Evolutionary conservation across 2,888 invertebrate species (phyloP).

Genomic region (Pedicia rivosa): DNA sequence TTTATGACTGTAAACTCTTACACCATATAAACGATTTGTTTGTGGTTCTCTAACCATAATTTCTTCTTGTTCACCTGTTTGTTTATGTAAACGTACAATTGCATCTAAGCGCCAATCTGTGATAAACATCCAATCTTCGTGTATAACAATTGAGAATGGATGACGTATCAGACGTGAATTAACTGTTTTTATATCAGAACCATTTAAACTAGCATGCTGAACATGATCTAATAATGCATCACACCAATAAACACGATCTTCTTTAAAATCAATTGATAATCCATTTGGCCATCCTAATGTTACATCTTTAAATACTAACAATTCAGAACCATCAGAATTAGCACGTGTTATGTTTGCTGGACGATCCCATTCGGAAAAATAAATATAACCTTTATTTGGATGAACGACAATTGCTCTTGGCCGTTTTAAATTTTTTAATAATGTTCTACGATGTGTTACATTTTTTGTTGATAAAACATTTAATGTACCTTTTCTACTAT

Average conservation of each 20-base stretch:
- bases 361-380: slow-evolving; percentile 92
- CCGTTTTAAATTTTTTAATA: slow-evolving; percentile 75
- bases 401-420: slow-evolving; percentile 94
- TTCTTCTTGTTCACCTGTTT: slow-evolving; percentile 74
- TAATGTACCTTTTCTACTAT: slow-evolving; percentile 82
- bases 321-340: slow-evolving; percentile 73
- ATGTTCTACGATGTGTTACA: slow-evolving; percentile 64
- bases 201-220: slow-evolving; percentile 83
- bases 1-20: slow-evolving; percentile 67
- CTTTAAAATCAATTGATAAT: slow-evolving; percentile 76
- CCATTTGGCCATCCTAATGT: slow-evolving; percentile 97
- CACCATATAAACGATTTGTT: slow-evolving; percentile 79
- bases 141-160: slow-evolving; percentile 84
- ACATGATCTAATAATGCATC: slow-evolving; percentile 93
- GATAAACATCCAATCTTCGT: slow-evolving; percentile 84
- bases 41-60: slow-evolving; percentile 78
- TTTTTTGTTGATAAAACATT: slow-evolving; percentile 83
- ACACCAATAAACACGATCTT: slow-evolving; percentile 90
- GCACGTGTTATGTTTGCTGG: slow-evolving; percentile 94
- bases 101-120: slow-evolving; percentile 96
- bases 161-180: slow-evolving; percentile 72
- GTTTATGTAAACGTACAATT: slow-evolving; percentile 76
- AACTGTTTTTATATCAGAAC: slow-evolving; percentile 78
- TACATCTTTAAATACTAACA: slow-evolving; percentile 76
- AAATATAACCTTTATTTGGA: slow-evolving; percentile 85